Base-by-base conservation (phyloP, 1,140 invertebrate genomes). In the Vollenhovia emeryi region DNA sequence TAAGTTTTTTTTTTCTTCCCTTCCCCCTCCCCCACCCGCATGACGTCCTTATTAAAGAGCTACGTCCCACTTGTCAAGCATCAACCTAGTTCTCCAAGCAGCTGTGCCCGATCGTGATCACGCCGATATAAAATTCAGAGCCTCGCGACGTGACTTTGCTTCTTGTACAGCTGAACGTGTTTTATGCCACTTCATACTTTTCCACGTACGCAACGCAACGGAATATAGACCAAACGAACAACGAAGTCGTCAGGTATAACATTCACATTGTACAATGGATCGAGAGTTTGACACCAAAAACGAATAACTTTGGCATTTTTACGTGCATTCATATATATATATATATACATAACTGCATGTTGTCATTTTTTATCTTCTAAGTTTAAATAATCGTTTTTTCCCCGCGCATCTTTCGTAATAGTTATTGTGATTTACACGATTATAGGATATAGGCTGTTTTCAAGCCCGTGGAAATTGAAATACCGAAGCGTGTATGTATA, bases 91-190 rank as follows among this genome's bases (percentile, higher is more conserved):
- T 80, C 48, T 80, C 24, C 66, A 59, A 57, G 48, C 64, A 71
- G 50, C 78, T 80, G 64, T 57, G 64, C 48, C 7, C 76, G 76
- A 80, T 80, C 64, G 24, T n/a, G 76, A 68, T 68, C 76, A 18
- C 78, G 11, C 15, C 66, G 78, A 73, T 82, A 73, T 82, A 82
- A 82, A 82, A 82, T 73, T 82, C 66, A 82, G 69, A 82, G n/a
- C 27, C 52, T 24, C 78, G 78, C 36, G n/a, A 68, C 57, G 48
- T 66, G 45, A 30, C 36, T 80, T 21, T 33, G 64, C 30, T 68
- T 57, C 50, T 82, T 71, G 33, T 27, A 9, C 24, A 52, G 9
- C 27, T 71, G 30, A 50, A 40, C 66, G 50, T 33, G 36, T 43
- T 64, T 50, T 33, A 59, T 50, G n/a, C 78, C 21, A 33, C 66